Evolutionary conservation across 2,113 vertebrate species (phyloP).

Genomic region (Brienomyrus brachyistius): DNA sequence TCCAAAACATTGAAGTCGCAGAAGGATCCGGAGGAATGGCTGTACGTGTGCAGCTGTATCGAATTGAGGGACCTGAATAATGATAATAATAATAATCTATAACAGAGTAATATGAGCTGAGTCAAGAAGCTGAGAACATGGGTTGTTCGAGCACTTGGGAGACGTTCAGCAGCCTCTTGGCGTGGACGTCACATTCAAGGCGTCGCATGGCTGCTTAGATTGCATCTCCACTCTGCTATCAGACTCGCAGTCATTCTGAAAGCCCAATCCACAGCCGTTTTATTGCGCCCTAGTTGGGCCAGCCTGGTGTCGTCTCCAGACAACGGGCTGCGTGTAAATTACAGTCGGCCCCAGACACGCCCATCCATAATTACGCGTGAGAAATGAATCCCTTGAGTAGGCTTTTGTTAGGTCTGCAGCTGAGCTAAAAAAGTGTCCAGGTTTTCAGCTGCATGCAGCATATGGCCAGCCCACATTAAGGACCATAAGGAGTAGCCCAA

Average conservation of each 20-base stretch:
- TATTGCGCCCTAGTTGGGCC: slow-evolving; percentile 23
- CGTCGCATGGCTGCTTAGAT: background rate
- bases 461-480: background rate
- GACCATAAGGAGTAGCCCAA: background rate
- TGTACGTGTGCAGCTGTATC: background rate
- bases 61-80: background rate
- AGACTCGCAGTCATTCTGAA: slow-evolving; percentile 32
- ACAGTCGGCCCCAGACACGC: slow-evolving; percentile 41
- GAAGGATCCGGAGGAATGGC: background rate
- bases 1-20: background rate
- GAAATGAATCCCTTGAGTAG: slow-evolving; percentile 35
- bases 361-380: slow-evolving; percentile 40
- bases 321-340: slow-evolving; percentile 48
- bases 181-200: background rate
- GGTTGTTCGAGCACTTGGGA: background rate
- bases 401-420: background rate
- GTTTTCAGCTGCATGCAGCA: background rate
- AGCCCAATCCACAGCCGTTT: slow-evolving; percentile 30
- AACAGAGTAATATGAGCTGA: background rate
- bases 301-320: slow-evolving; percentile 32
- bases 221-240: slow-evolving; percentile 21
- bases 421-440: background rate
- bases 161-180: background rate
- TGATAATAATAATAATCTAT: background rate
- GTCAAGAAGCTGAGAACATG: background rate